These are phyloP conservation scores for Ormyrus pomaceus DNA, from an alignment of 2,888 invertebrate genomes.

Conservation along the genomic window DNA sequence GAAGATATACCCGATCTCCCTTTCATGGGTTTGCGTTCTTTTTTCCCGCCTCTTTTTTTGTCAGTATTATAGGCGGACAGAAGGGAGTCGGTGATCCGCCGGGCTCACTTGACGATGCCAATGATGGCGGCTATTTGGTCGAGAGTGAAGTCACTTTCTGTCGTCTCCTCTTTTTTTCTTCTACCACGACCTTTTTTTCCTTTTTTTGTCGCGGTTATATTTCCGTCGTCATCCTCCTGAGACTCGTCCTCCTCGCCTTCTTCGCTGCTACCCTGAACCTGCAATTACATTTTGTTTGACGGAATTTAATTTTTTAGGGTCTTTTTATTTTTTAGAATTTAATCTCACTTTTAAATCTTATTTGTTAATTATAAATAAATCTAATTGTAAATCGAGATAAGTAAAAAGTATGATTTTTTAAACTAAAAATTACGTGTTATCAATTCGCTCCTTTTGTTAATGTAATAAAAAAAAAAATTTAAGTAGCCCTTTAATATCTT, in stretches of 20 bases:
- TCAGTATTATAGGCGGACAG: constrained; percentile 15
- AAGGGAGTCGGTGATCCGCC: constrained; percentile 44
- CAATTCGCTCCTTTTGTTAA: too few species aligned
- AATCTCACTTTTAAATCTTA: too few species aligned
- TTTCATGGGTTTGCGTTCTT: too few species aligned
- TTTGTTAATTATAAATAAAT: too few species aligned
- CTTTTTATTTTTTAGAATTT: background rate
- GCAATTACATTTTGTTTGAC: constrained; percentile 46
- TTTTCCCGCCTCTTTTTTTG: too few species aligned
- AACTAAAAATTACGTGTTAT: too few species aligned
- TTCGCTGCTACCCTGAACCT: constrained; percentile 71
- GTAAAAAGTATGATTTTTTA: too few species aligned
- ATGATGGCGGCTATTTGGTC: constrained; percentile 57
- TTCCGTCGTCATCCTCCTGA: constrained; percentile 28
- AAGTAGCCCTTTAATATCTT: too few species aligned
- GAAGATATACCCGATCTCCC: too few species aligned
- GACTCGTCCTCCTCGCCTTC: constrained; percentile 63
- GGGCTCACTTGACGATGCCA: constrained; percentile 53
- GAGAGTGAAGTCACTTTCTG: constrained; percentile 47
- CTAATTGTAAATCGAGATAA: too few species aligned
- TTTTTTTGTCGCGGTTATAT: background rate
- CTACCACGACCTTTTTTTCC: background rate
- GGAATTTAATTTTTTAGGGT: background rate
- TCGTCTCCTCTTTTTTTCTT: constrained; percentile 1
- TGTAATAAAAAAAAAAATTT: too few species aligned